phyloP scores from a whole-genome alignment of 2,888 invertebrate species.

The Synergus umbraculus region DNA sequence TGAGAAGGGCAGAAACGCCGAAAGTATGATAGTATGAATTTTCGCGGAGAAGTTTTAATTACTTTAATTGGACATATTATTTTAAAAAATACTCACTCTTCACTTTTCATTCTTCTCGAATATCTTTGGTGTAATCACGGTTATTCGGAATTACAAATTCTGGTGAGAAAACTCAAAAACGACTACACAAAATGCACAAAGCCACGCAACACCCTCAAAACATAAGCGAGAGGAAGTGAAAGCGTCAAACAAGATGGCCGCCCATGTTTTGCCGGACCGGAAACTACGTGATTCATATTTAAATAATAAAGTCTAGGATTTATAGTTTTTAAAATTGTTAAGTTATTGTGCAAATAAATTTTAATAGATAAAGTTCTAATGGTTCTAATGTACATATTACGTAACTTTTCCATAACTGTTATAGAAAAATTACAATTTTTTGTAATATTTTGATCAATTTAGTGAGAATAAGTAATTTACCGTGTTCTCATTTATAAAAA shows the following conservation, averaged over 20 bases:
- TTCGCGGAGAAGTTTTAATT: neutral
- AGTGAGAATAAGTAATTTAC: too few species aligned
- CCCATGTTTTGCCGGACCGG: slow-evolving; percentile 55
- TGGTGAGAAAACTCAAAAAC: slow-evolving; percentile 37
- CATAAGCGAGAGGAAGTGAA: slow-evolving; percentile 57
- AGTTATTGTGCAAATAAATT: neutral
- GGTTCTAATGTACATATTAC: neutral
- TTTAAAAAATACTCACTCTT: slow-evolving; percentile 64
- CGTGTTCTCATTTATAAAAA: too few species aligned
- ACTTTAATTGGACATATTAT: neutral
- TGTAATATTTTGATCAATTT: too few species aligned
- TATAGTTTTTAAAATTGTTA: slow-evolving; percentile 1
- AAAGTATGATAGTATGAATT: neutral
- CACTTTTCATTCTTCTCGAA: slow-evolving; percentile 60
- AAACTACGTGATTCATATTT: slow-evolving; percentile 57
- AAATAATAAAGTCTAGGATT: slow-evolving; percentile 20
- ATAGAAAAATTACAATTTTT: too few species aligned
- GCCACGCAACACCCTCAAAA: slow-evolving; percentile 51
- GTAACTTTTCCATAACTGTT: too few species aligned
- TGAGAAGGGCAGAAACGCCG: neutral
- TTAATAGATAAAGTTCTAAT: too few species aligned
- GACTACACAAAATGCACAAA: slow-evolving; percentile 35
- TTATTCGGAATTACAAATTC: slow-evolving; percentile 11
- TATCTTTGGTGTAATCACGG: slow-evolving; percentile 4
- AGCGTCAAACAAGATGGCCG: slow-evolving; percentile 67